These are phyloP conservation scores for Amphiprion percula DNA, from an alignment of 2,113 vertebrate genomes.

Conservation along the genomic window DNA sequence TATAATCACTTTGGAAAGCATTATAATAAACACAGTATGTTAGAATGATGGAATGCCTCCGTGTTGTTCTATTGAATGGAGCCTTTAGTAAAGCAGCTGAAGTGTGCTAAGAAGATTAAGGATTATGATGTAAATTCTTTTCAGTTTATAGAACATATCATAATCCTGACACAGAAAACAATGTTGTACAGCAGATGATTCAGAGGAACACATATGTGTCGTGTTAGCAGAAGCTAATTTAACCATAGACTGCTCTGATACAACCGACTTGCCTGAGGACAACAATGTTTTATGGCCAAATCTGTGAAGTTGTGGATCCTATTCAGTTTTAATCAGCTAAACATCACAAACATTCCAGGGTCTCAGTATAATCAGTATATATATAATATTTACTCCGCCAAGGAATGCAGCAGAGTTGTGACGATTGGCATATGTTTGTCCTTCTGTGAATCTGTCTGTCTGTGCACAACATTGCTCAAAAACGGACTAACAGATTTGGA, in stretches of 20 bases:
- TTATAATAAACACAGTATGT: slow-evolving; percentile 8
- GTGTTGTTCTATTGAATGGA: slow-evolving; percentile 38
- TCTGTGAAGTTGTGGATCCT: not conserved
- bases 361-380: not conserved
- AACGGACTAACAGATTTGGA: too few relatives aligned
- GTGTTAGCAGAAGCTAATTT: slow-evolving; percentile 28
- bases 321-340: slow-evolving; percentile 10
- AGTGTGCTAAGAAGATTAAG: slow-evolving; percentile 70
- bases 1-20: slow-evolving; percentile 1
- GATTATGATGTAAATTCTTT: slow-evolving; percentile 62
- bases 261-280: not conserved
- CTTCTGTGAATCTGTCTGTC: too few relatives aligned
- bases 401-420: too few relatives aligned
- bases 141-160: slow-evolving; percentile 48
- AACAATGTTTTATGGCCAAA: slow-evolving; percentile 7
- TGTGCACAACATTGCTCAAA: too few relatives aligned
- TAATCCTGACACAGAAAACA: slow-evolving; percentile 51
- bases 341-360: not conserved
- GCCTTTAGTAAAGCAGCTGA: slow-evolving; percentile 45
- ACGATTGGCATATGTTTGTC: too few relatives aligned
- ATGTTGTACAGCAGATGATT: slow-evolving; percentile 11
- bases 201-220: slow-evolving; percentile 20
- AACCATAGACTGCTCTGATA: not conserved
- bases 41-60: not conserved
- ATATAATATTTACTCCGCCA: not conserved